Percentiles rank a stretch among this genome's conserved stretches.
Evolutionary conservation across 1,140 invertebrate species (phyloP).

Genomic region (Atta cephalotes): DNA sequence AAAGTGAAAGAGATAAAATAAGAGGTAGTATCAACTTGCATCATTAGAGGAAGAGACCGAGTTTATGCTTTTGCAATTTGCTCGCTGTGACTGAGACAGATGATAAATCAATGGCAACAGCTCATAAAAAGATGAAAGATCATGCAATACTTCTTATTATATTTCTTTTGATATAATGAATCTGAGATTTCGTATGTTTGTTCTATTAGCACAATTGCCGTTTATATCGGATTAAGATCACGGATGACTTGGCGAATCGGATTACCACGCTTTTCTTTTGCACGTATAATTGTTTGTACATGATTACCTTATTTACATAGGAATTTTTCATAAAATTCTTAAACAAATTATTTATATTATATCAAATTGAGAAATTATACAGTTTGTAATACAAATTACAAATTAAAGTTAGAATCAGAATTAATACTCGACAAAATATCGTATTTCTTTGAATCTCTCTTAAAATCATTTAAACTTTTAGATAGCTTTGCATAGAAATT

Average conservation of each 20-base stretch:
- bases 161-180: neutral
- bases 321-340: neutral
- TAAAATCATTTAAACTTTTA: neutral
- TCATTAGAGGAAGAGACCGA: conserved; percentile 32
- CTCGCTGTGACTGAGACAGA: neutral
- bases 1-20: neutral
- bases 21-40: conserved; percentile 14
- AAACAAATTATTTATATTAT: neutral
- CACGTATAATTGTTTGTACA: neutral
- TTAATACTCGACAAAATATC: neutral
- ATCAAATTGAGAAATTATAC: neutral
- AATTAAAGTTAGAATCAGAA: neutral
- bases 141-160: neutral
- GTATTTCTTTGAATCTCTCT: neutral
- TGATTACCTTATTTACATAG: neutral
- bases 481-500: neutral
- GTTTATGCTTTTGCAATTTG: neutral
- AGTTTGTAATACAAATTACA: neutral
- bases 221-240: neutral
- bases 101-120: conserved; percentile 4
- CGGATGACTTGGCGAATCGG: neutral
- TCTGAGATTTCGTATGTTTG: conserved; percentile 19
- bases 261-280: neutral
- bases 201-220: neutral
- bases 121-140: neutral